Base-by-base conservation (phyloP, 1,140 invertebrate genomes). In the Heliconius hewitsoni region DNA sequence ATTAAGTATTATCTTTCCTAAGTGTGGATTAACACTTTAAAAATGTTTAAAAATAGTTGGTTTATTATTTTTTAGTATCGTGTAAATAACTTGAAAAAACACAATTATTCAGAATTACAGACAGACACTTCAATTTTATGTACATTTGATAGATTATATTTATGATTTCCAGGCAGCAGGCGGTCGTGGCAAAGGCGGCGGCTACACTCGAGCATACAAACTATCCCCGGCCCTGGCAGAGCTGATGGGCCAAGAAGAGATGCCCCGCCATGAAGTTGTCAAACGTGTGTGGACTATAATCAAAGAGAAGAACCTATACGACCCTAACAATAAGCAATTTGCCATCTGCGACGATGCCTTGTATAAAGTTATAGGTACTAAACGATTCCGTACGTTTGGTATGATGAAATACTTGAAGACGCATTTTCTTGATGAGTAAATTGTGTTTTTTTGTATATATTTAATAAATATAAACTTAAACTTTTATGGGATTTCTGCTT, bases 371-470 rank as follows among this genome's bases (percentile, higher is more conserved):
- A 97, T 99, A 90, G 98, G 98, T 30, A 97, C 97, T 0, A 98
- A 98, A 90, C 96, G 98, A 82, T 98, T 98, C 96, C 96, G 97
- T 86, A 98, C 97, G 57, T 98, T 98, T 85, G 98, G 97, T 84
- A 99, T 99, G 98, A 98, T 99, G 97, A 99, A 99, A 91, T 98
- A 98, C 93, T 95, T 99, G 80, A 98, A 98, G 94, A 96, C 97
- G 82, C 98, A 99, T 95, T 98, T 99, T 95, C 94, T 91, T 3
- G 90, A 91, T 70, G 85, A 86, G 30, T 86, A 85, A 85, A 2
- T 79, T 27, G 16, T 37, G 13, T 71, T 71, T 82, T 23, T 50
- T n/a, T 71, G 27, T 72, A 19, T 72, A 72, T 66, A 39, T 72
- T 39, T 11, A 37, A 37, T 37, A 37, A 37, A 72, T 42, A 72